These are phyloP conservation scores for Brachionus sp. DNA, from an alignment of 1,140 invertebrate genomes.

Conservation along the genomic window DNA sequence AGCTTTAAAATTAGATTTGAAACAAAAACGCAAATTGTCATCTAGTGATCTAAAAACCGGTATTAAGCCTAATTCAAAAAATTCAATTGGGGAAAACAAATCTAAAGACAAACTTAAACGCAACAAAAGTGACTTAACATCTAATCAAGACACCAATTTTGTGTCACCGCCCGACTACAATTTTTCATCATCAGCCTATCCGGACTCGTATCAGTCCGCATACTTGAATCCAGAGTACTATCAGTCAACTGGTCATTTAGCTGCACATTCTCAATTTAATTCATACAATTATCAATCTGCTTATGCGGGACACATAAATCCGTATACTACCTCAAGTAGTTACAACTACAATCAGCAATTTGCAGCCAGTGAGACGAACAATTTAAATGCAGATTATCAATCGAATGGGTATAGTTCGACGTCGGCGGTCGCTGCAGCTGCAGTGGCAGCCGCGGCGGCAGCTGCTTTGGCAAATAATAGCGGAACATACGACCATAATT, in stretches of 20 bases:
- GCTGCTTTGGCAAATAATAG: background rate
- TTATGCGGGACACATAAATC: background rate
- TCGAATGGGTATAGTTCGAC: background rate
- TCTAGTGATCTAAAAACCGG: background rate
- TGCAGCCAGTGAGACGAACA: background rate
- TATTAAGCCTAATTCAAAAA: conserved; percentile 1
- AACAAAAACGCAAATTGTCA: conserved; percentile 2
- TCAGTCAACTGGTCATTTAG: background rate
- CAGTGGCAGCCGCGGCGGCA: conserved; percentile 22
- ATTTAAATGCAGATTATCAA: background rate
- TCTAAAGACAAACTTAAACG: background rate
- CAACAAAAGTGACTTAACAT: background rate
- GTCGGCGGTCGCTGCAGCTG: background rate
- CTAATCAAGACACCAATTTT: background rate
- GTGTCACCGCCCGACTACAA: background rate
- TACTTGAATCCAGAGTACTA: background rate
- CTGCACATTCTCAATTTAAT: background rate
- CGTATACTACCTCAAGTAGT: background rate
- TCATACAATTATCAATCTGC: background rate
- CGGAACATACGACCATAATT: background rate
- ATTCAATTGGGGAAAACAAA: background rate
- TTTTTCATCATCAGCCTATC: background rate
- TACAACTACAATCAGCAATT: conserved; percentile 13
- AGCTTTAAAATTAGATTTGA: background rate
- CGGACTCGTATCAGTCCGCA: background rate